Percentiles rank a stretch among this genome's conserved stretches.
Evolutionary conservation across 1,140 invertebrate species (phyloP).

Genomic region (Glossosoma conforme): DNA sequence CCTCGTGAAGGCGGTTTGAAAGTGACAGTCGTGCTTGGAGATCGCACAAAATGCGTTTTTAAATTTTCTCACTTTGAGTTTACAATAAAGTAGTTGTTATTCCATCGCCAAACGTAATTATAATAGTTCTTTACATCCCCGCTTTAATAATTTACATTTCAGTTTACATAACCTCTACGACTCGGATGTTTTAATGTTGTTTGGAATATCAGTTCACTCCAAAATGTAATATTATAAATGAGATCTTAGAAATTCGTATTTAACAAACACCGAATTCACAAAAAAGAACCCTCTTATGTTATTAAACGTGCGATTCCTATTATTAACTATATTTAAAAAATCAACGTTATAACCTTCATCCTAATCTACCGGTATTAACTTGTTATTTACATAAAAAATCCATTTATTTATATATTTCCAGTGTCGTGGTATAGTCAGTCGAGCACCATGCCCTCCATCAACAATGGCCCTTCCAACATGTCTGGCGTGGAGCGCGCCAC

Average conservation of each 20-base stretch:
- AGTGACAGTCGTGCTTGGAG: constrained; percentile 14
- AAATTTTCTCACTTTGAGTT: neutral
- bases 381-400: constrained; percentile 2
- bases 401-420: neutral
- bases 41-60: constrained; percentile 1
- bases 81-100: no score
- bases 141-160: no score
- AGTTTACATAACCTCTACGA: no score
- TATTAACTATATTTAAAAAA: neutral
- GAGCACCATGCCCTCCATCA: neutral
- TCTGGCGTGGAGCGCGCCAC: constrained; percentile 14
- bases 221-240: no score
- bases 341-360: constrained; percentile 8
- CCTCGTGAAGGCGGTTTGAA: constrained; percentile 18
- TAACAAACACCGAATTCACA: no score
- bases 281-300: no score
- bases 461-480: constrained; percentile 11
- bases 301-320: neutral
- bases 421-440: neutral
- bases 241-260: no score
- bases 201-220: no score
- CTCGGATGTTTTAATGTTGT: no score
- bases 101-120: no score
- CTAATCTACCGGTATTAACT: constrained; percentile 6
- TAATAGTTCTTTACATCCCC: no score